Conservation (phyloP, 2,113 vertebrate species). For the Crotalus tigris region DNA sequence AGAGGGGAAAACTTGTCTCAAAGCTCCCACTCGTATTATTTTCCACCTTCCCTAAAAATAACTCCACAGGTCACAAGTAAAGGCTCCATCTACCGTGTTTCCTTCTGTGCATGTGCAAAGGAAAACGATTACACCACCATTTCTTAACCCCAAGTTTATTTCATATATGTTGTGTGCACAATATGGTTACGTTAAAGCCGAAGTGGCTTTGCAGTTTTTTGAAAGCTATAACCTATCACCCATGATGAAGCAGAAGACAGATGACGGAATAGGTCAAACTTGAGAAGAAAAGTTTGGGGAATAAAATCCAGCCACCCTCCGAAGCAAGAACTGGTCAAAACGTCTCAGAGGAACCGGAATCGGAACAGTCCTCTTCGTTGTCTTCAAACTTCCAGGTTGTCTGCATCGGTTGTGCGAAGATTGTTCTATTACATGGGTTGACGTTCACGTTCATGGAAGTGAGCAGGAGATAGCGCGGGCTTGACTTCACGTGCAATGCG, state of each 20-base stretch:
- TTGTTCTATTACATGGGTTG: not conserved
- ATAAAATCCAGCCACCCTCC: not conserved
- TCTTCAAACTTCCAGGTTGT: not conserved
- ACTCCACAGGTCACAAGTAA: no score
- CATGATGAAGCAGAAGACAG: not conserved
- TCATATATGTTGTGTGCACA: not conserved
- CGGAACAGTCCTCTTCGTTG: not conserved
- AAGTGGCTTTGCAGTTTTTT: not conserved
- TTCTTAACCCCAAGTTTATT: not conserved
- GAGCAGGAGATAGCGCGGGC: not conserved
- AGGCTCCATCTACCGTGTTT: not conserved
- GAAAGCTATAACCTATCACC: not conserved
- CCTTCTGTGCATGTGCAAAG: not conserved
- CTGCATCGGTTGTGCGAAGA: not conserved
- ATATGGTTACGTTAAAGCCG: not conserved
- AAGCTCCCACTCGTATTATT: no score
- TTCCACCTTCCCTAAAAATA: no score
- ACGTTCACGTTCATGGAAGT: not conserved
- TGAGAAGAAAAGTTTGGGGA: not conserved
- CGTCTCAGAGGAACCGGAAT: not conserved
- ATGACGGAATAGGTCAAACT: not conserved
- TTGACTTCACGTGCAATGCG: not conserved
- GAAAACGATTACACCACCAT: not conserved
- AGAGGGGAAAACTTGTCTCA: no score
- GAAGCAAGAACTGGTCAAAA: not conserved